Evolutionary conservation across 2,797 vertebrate species (phyloP), one percentile per base, ranked within the genome.

Genomic region (Vespertilio murinus): DNA sequence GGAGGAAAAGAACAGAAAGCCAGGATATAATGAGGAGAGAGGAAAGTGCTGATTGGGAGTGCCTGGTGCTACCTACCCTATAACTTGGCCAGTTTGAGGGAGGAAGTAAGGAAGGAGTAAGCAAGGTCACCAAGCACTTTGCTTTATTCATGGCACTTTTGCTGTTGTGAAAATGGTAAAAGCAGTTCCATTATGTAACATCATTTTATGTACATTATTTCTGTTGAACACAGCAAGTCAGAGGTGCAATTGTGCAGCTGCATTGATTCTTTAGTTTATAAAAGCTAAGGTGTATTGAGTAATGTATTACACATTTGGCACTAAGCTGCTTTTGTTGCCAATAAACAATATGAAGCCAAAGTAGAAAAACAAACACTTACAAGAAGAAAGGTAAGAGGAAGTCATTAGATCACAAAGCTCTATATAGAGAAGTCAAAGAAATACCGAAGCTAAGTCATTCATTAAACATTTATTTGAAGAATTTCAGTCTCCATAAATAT

Each of bases 201-300:
- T 38, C 45, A 83, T 42, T 94, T 69, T 52, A 85, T 45, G 17
- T 42, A 61, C 77, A 79, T 83, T 38, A 88, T 85, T 90, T 85
- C 78, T 82, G 18, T 82, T 71, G 81, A 95, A 84, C 73, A 71
- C n/a, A 38, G 47, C 3, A 91, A 84, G 28, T 75, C 64, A 79
- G 75, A 90, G 52, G 49, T 73, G 90, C 52, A 74, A 78, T 10
- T 59, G 23, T 18, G 13, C 14, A 61, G n/a, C 45, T 38, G 13
- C 49, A 86, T 56, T 35, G 42, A 95, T 82, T 95, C 64, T 91
- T 94, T 77, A 71, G 7, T 90, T 94, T 96, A 65, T 79, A 67
- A 93, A 95, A 91, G 52, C 56, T 56, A 88, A 80, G 5, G n/a
- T 61, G 28, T 61, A 69, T 13, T 79, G 52, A 88, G 91, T 71